phyloP scores from a whole-genome alignment of 1,140 invertebrate species.

The Caenorhabditis briggsae region DNA sequence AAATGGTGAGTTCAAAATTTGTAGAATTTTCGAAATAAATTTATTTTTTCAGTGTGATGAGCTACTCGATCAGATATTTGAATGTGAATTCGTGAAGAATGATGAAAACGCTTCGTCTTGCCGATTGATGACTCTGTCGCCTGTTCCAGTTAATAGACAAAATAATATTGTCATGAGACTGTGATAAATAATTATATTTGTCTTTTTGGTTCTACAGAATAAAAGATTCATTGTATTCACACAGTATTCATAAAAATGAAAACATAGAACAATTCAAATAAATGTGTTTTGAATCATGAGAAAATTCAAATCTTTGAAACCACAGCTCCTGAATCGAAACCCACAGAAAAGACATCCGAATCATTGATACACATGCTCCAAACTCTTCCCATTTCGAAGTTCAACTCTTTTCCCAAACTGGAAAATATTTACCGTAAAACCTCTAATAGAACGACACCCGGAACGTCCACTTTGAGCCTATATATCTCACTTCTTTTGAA shows the following conservation, averaged over 20 bases:
- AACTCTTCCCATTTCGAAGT: slow-evolving; percentile 96
- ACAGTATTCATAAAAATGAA: too few species aligned
- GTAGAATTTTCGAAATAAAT: not conserved
- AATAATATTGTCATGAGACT: slow-evolving; percentile 41
- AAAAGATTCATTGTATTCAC: not conserved
- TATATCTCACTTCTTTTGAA: too few species aligned
- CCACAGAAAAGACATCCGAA: slow-evolving; percentile 95
- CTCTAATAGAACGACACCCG: too few species aligned
- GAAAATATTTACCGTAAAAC: slow-evolving; percentile 16
- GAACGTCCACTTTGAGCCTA: too few species aligned
- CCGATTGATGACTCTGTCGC: not conserved
- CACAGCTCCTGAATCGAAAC: slow-evolving; percentile 98
- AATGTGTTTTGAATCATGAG: not conserved
- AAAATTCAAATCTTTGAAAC: slow-evolving; percentile 82
- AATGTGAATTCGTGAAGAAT: slow-evolving; percentile 18
- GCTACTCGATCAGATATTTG: slow-evolving; percentile 16
- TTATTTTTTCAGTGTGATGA: slow-evolving; percentile 39
- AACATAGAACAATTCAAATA: too few species aligned
- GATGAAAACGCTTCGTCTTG: slow-evolving; percentile 5
- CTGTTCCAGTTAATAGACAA: slow-evolving; percentile 23
- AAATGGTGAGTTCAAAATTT: not conserved
- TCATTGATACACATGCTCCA: slow-evolving; percentile 91
- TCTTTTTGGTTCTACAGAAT: not conserved
- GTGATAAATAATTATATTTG: not conserved
- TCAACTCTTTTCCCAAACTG: slow-evolving; percentile 90